These are phyloP conservation scores for Prochilodus magdalenae DNA, from an alignment of 2,113 vertebrate species.

Conservation along the genomic window DNA sequence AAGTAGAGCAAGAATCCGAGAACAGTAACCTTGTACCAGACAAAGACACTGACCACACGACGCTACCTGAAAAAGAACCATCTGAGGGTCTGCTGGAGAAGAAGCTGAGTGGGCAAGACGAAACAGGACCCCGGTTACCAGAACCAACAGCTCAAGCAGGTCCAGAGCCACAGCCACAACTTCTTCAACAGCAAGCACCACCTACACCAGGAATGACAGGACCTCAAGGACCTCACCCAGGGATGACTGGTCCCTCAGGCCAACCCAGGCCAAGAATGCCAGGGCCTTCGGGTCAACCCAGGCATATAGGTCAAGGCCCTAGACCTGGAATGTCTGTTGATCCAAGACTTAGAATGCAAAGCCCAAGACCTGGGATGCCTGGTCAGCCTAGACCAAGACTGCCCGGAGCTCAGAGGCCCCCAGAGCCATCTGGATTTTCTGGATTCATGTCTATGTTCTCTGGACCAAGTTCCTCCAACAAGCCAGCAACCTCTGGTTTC, in stretches of 20 bases:
- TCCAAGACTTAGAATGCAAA: not conserved
- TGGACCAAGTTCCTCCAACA: constrained; percentile 75
- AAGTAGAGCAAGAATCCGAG: constrained; percentile 27
- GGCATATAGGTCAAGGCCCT: constrained; percentile 46
- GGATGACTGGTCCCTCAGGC: constrained; percentile 20
- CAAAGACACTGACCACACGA: constrained; percentile 3
- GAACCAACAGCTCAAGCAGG: constrained; percentile 41
- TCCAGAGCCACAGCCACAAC: constrained; percentile 23
- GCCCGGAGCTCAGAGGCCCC: constrained; percentile 66
- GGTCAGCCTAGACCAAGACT: constrained; percentile 37
- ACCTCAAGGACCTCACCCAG: constrained; percentile 23
- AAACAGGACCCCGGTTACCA: constrained; percentile 32
- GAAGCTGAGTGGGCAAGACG: constrained; percentile 1
- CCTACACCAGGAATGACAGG: constrained; percentile 47
- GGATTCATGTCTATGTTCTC: constrained; percentile 93
- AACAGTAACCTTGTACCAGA: constrained; percentile 13
- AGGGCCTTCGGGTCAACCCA: not conserved
- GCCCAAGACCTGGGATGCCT: constrained; percentile 37
- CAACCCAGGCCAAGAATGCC: constrained; percentile 52
- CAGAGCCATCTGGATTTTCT: constrained; percentile 85
- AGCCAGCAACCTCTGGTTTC: constrained; percentile 79
- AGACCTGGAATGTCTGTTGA: constrained; percentile 41
- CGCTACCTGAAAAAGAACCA: not conserved
- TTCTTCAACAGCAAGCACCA: constrained; percentile 51
- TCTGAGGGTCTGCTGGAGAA: constrained; percentile 10